Evolutionary conservation across 2,797 vertebrate species (phyloP).

Genomic region (Ctenosaura bakeri): DNA sequence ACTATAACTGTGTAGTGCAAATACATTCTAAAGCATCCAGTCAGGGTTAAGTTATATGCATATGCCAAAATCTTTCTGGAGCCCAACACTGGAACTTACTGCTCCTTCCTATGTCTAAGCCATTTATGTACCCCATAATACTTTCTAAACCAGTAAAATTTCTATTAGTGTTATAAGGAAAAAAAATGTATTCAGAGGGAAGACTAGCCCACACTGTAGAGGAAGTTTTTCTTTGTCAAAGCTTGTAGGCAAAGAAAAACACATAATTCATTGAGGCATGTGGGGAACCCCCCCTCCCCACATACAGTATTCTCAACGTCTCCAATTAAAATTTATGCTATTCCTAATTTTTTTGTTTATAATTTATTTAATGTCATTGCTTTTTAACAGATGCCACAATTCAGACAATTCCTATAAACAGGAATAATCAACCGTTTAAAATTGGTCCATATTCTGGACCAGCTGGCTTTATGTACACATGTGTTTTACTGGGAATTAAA

Average conservation of each 20-base stretch:
- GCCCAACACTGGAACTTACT: background rate
- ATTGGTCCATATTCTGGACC: constrained; percentile 59
- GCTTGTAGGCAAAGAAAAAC: background rate
- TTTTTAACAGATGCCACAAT: constrained; percentile 72
- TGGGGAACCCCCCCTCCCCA: background rate
- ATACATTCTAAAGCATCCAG: background rate
- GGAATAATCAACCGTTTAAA: constrained; percentile 63
- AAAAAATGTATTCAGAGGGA: constrained; percentile 22
- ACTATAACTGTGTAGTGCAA: too few relatives aligned
- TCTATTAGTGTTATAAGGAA: background rate
- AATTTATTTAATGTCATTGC: constrained; percentile 71
- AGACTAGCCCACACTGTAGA: constrained; percentile 2
- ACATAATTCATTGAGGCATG: background rate
- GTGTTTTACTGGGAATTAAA: constrained; percentile 66
- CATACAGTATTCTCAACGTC: constrained; percentile 46
- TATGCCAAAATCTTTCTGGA: background rate
- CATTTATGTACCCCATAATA: constrained; percentile 24
- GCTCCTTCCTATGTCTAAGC: background rate
- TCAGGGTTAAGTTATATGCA: background rate
- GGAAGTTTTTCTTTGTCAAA: background rate
- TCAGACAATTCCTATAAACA: constrained; percentile 70
- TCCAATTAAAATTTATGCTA: constrained; percentile 35
- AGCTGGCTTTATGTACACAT: constrained; percentile 66
- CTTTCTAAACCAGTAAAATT: constrained; percentile 16
- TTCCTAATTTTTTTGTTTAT: constrained; percentile 60